Percentiles rank a stretch among this genome's conserved stretches.
phyloP scores from a whole-genome alignment of 1,140 invertebrate species.

The Ceratina japonica region DNA sequence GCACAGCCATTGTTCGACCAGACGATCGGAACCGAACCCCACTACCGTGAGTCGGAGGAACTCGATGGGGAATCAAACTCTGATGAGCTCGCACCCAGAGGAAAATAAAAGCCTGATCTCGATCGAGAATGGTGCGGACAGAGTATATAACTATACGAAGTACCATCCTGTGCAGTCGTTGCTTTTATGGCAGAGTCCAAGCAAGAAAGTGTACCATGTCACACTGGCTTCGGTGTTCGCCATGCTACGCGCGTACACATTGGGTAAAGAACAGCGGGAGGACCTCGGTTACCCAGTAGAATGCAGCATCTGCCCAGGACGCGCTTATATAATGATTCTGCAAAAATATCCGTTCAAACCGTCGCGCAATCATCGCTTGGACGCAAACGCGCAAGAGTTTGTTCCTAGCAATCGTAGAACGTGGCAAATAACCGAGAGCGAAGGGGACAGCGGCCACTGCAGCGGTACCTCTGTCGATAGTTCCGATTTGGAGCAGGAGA shows the following conservation, averaged over 20 bases:
- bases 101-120: neutral
- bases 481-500: slow-evolving; percentile 71
- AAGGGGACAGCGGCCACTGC: slow-evolving; percentile 57
- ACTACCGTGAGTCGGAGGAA: neutral
- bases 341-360: slow-evolving; percentile 19
- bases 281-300: slow-evolving; percentile 87
- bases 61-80: neutral
- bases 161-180: neutral
- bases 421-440: slow-evolving; percentile 43
- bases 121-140: neutral
- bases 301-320: slow-evolving; percentile 80
- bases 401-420: slow-evolving; percentile 74
- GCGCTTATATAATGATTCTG: slow-evolving; percentile 80
- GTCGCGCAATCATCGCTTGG: slow-evolving; percentile 72
- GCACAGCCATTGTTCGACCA: neutral
- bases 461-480: slow-evolving; percentile 64
- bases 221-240: slow-evolving; percentile 74
- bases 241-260: slow-evolving; percentile 81
- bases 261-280: slow-evolving; percentile 83
- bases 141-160: no score
- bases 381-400: slow-evolving; percentile 84
- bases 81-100: neutral
- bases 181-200: neutral
- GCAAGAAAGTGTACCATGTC: slow-evolving; percentile 57
- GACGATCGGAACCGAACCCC: neutral